Evolutionary conservation across 2,113 vertebrate genomes (phyloP).

Genomic region (Rhynchomys soricoides): DNA sequence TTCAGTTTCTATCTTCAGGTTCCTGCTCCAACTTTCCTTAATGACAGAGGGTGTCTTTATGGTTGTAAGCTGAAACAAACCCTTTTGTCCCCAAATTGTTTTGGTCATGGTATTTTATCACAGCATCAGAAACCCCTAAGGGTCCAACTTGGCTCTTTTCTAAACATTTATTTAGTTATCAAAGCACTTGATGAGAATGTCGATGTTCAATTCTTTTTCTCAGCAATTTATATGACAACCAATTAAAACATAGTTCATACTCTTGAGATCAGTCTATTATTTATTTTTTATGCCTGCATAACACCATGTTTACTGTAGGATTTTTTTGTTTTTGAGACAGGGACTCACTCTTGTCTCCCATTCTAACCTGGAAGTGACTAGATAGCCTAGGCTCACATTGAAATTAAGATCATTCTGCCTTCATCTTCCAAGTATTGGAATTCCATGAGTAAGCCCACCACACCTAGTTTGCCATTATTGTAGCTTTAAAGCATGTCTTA

Average conservation of each 20-base stretch:
- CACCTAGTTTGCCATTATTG: constrained; percentile 1
- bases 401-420: neutral
- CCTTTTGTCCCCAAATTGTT: neutral
- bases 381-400: neutral
- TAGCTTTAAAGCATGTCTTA: constrained; percentile 16
- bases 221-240: neutral
- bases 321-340: neutral
- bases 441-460: neutral
- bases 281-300: neutral
- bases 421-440: neutral
- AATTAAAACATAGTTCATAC: neutral
- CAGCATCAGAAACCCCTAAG: neutral
- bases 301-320: neutral
- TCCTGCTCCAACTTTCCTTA: neutral
- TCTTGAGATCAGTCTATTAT: neutral
- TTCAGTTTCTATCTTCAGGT: neutral
- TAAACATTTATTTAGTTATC: neutral
- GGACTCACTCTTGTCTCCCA: neutral
- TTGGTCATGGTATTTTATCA: neutral
- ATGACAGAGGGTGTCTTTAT: neutral
- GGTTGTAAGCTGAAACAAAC: neutral
- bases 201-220: neutral
- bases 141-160: neutral
- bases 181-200: neutral
- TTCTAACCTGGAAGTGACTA: neutral